phyloP scores from a whole-genome alignment of 1,140 invertebrate species.

The Centruroides sculpturatus region DNA sequence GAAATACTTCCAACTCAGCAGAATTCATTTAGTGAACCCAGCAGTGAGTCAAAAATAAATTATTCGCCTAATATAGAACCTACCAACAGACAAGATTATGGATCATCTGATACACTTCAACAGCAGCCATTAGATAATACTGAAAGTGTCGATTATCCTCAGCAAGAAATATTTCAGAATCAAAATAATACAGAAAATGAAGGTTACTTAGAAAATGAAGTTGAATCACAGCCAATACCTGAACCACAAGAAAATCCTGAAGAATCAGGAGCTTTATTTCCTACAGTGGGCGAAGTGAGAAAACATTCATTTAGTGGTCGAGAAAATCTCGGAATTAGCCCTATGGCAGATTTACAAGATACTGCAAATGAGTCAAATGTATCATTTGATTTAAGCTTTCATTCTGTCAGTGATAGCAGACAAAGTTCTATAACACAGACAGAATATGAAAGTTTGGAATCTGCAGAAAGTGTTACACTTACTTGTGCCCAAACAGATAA shows the following conservation, averaged over 20 bases:
- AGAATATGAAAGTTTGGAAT: slow-evolving; percentile 15
- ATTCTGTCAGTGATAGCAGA: slow-evolving; percentile 20
- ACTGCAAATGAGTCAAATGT: slow-evolving; percentile 2
- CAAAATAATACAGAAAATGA: too few relatives aligned
- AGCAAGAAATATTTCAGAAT: too few relatives aligned
- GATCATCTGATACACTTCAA: too few relatives aligned
- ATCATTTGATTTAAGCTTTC: slow-evolving; percentile 17
- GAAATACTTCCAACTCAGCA: too few relatives aligned
- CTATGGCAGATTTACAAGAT: neutral
- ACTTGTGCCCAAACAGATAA: neutral
- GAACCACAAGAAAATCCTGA: neutral
- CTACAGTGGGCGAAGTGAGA: neutral
- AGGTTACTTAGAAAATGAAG: too few relatives aligned
- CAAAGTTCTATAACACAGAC: slow-evolving; percentile 18
- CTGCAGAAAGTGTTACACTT: slow-evolving; percentile 15
- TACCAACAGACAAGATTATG: too few relatives aligned
- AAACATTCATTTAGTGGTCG: neutral
- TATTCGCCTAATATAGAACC: too few relatives aligned
- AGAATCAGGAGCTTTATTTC: neutral
- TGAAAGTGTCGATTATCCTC: too few relatives aligned
- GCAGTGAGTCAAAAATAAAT: too few relatives aligned
- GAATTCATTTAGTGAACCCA: too few relatives aligned
- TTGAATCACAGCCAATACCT: too few relatives aligned
- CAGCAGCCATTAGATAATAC: too few relatives aligned
- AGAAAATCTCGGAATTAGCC: neutral